These are phyloP conservation scores for Bombus pyrosoma DNA, from an alignment of 1,140 invertebrate genomes.

Conservation along the genomic window DNA sequence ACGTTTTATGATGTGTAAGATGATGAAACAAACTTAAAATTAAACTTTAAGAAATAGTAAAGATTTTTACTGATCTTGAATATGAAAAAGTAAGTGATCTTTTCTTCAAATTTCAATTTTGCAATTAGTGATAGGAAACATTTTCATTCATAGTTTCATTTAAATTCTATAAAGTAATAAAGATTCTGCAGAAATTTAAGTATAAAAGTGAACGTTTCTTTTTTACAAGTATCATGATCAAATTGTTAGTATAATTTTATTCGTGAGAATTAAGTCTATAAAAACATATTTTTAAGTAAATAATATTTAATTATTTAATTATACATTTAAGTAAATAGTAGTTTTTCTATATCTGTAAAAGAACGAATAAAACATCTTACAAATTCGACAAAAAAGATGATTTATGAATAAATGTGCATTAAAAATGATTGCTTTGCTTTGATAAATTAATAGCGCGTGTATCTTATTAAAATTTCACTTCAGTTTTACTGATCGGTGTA, in stretches of 20 bases:
- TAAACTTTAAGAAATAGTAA: neutral
- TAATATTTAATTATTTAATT: no score
- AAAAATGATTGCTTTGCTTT: no score
- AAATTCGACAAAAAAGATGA: neutral
- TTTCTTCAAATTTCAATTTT: neutral
- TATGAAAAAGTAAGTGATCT: neutral
- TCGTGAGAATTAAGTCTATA: neutral
- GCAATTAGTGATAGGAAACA: neutral
- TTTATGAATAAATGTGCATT: neutral
- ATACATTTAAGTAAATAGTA: no score
- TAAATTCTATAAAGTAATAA: neutral
- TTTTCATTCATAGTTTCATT: neutral
- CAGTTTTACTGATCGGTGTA: neutral
- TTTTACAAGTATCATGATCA: neutral
- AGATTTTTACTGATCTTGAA: neutral
- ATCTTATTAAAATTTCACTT: neutral
- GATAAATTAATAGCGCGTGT: no score
- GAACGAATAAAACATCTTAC: neutral
- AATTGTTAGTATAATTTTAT: neutral
- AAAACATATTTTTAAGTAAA: no score
- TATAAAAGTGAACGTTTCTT: neutral
- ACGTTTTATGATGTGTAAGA: neutral
- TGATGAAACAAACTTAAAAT: neutral
- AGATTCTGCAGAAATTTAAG: neutral
- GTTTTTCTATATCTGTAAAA: neutral